A percentile compares a stretch with the other conserved stretches of the same genome.
phyloP scores from a whole-genome alignment of 2,113 vertebrate genomes.

The Phylloscopus trochiloides region DNA sequence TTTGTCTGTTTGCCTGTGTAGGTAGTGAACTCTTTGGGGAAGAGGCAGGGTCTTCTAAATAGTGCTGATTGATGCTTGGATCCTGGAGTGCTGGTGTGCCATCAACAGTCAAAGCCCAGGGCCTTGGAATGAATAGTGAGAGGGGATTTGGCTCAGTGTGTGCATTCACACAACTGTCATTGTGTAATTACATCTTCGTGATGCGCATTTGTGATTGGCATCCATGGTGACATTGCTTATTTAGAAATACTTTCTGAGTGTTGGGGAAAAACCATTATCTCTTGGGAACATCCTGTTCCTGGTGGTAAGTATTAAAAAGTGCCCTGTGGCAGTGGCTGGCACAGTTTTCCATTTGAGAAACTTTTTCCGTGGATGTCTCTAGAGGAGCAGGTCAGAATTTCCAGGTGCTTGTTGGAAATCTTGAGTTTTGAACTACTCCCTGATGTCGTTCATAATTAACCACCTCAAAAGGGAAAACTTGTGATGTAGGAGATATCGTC shows the following conservation, averaged over 20 bases:
- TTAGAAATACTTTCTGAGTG: background rate
- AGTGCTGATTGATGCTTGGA: background rate
- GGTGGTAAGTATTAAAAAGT: background rate
- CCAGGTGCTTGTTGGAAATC: background rate
- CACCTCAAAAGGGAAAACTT: background rate
- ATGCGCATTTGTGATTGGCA: slow-evolving; percentile 10
- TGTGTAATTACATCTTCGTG: background rate
- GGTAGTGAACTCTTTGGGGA: background rate
- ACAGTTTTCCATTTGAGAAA: background rate
- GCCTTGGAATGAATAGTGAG: background rate
- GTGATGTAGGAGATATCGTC: background rate
- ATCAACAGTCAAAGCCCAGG: background rate
- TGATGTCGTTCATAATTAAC: background rate
- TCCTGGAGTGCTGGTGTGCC: background rate
- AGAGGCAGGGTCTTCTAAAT: background rate
- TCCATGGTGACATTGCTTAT: slow-evolving; percentile 18
- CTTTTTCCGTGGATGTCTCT: background rate
- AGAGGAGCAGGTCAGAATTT: background rate
- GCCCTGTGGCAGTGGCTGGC: background rate
- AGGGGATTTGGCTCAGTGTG: background rate
- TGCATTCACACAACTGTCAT: background rate
- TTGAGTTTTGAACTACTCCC: background rate
- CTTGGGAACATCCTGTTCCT: background rate
- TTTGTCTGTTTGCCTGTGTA: background rate
- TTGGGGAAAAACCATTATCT: background rate